Evolutionary conservation across 2,888 invertebrate genomes (phyloP), one percentile per base, ranked within the genome.

Genomic region (Stenotaenia linearis): DNA sequence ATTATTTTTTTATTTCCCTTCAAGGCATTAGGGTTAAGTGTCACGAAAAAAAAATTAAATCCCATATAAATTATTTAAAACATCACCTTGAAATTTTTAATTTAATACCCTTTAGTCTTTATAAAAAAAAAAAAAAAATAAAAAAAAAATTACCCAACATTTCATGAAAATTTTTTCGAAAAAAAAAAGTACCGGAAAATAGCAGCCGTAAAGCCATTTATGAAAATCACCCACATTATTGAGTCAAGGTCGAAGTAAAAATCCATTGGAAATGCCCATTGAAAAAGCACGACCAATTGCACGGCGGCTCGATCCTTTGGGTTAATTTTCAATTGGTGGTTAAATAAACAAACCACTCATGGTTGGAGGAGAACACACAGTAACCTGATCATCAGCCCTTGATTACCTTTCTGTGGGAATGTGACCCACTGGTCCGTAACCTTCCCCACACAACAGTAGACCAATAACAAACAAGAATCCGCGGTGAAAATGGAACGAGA

Each of bases 321-420:
- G 23, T 69, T 69, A 69, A 28, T 69, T 69, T 69, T 69, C 69
- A 69, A 69, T 69, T 69, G 69, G 69, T 69, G 69, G 69, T 28
- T 28, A 69, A 69, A 69, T 69, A 69, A 23, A 69, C 23, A 28
- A 69, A 69, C 28, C 28, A 69, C 69, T 69, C 69, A 28, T 28
- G 69, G 28, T 25, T 69, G 69, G 69, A 25, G 69, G 50, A 28
- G 25, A 69, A 12, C 28, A 69, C 69, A 69, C 69, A 69, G 69
- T 69, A 69, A 69, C 69, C 28, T 69, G 69, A 69, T 69, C 69
- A 69, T 28, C 69, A 4, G 69, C 25, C 69, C 69, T 69, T 21
- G 2, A 56, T 56, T 56, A 56, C 56, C 56, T 56, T 25, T 25
- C 69, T 69, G 69, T 69, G 69, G 69, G 69, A 69, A 69, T 69